Base-by-base conservation (phyloP, 1,140 invertebrate genomes). In the Hypothenemus hampei region DNA sequence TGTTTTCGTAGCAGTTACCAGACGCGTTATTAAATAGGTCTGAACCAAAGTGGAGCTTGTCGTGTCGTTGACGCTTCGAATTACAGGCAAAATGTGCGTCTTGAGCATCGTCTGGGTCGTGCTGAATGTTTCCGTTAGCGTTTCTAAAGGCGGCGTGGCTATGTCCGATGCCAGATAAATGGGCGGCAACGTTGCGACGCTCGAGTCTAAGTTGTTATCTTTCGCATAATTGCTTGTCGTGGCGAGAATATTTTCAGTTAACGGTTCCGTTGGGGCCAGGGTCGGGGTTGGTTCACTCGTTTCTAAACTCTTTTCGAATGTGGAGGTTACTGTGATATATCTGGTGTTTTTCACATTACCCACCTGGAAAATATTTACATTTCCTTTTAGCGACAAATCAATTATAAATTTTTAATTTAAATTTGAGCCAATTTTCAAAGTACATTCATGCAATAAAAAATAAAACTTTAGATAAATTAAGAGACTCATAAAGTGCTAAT, bases 71-170 rank as follows among this genome's bases (percentile, higher is more conserved):
- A 78, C 78, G 19, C 82, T 81, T 39, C 78, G 78, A 8, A 92
- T 75, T 1, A 93, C 81, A 1, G 91, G 91, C 37, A 94, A 72
- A 46, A 94, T 81, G 61, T 92, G 88, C 0, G 90, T 93, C 67
- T 92, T 92, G 1, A 91, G 70, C 72, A 93, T 81, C 1, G 84
- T 81, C 70, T 92, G 87, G 0, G 89, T 91, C 4, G 90, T 91
- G 52, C 89, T 91, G 73, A 91, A 93, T 1, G 88, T 90, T 73
- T 93, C 89, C 0, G 87, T 92, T n/a, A 91, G 74, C 0, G 89
- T 93, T 74, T 92, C 87, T 44, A 93, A 69, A 1, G 87, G 85
- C 16, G 86, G 87, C 1, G 86, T 92, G 61, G 85, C 85, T 58
- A 82, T 78, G 52, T 84, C 83, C 8, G 81, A 80, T 5, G 84